Evolutionary conservation across 2,113 vertebrate genomes (phyloP).

Genomic region (Oophaga pumilio): DNA sequence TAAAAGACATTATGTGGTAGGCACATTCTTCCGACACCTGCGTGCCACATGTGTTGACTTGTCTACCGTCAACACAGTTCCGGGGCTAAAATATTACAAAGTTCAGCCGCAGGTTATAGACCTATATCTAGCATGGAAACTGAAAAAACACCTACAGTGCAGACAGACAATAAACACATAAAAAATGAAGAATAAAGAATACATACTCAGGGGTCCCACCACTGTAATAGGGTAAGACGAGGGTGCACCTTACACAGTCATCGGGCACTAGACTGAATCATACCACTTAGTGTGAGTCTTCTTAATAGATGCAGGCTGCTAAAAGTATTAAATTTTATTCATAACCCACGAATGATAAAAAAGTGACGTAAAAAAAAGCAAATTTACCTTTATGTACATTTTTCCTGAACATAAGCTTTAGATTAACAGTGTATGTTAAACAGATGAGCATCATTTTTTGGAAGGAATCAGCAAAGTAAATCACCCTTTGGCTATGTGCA

Average conservation of each 20-base stretch:
- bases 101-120: slow-evolving; percentile 74
- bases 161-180: slow-evolving; percentile 57
- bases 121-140: slow-evolving; percentile 66
- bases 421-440: too few species aligned
- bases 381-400: neutral
- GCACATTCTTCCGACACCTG: slow-evolving; percentile 62
- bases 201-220: neutral
- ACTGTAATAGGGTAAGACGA: neutral
- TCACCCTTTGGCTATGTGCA: too few species aligned
- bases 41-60: slow-evolving; percentile 70
- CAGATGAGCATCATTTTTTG: too few species aligned
- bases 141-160: slow-evolving; percentile 6
- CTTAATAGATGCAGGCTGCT: neutral
- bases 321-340: neutral
- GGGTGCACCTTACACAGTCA: neutral
- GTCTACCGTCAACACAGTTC: slow-evolving; percentile 67
- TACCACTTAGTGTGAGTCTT: too few species aligned
- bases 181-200: neutral
- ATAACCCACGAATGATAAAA: neutral
- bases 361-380: neutral
- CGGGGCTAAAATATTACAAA: slow-evolving; percentile 64
- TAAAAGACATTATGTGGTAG: slow-evolving; percentile 63
- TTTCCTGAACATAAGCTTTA: neutral
- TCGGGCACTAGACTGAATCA: too few species aligned
- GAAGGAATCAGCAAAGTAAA: too few species aligned